Base-by-base conservation (phyloP, 2,888 invertebrate genomes). In the Scrobipalpa atriplicella region DNA sequence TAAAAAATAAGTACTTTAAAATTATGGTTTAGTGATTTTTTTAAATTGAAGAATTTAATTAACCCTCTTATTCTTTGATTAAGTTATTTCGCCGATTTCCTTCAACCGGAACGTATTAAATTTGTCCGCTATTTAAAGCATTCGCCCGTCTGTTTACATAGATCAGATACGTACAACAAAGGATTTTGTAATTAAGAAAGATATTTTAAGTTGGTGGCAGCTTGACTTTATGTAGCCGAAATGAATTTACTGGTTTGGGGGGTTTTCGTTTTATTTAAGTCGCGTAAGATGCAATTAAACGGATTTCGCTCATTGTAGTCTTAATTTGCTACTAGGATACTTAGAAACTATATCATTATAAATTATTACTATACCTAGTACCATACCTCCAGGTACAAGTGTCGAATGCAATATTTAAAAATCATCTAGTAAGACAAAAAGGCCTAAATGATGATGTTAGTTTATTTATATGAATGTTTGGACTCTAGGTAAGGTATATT, bases 151-250 rank as follows among this genome's bases (percentile, higher is more conserved):
- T 87, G 86, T 87, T 92, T 90, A 92, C 91, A 92, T 92, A 92
- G 92, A 92, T 92, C 92, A 91, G 92, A 91, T 92, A 91, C 91
- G 90, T 89, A 89, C 89, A 92, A 92, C 91, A 92, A 92, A 92
- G 90, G 92, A 88, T 92, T 92, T 90, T 90, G 91, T 91, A 92
- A 92, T 92, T 92, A 92, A 92, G 91, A 90, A 90, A 91, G 90
- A 91, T 92, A 91, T 90, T 91, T 91, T 89, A 92, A 89, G 90
- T 87, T 86, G 87, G 90, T 86, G 85, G 89, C 92, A 90, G 92
- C 91, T 92, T 90, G 90, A 85, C 84, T 89, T 90, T 89, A 89
- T 84, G 79, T 87, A 88, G 86, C 87, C 84, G 82, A 87, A 92
- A 90, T 90, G 89, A 89, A 90, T 91, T 90, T 89, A 89, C 86